phyloP scores from a whole-genome alignment of 2,888 invertebrate genomes.

The Drosophila greeni region DNA sequence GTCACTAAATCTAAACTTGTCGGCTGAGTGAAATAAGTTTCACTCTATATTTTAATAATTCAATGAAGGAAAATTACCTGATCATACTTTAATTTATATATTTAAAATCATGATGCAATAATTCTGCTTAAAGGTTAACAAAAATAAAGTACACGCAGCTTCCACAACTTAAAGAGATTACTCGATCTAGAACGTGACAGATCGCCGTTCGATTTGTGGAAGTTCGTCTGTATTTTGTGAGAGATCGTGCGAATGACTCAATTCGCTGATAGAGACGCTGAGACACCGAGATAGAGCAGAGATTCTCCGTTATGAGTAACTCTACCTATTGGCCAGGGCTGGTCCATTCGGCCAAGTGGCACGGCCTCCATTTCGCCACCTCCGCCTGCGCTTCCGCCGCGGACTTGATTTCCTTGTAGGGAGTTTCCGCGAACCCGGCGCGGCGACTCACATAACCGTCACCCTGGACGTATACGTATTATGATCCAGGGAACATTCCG shows the following conservation, averaged over 20 bases:
- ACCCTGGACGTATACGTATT: slow-evolving; percentile 56
- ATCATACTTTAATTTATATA: background rate
- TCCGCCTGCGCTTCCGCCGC: slow-evolving; percentile 3
- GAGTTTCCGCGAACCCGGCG: slow-evolving; percentile 32
- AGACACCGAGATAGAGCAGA: slow-evolving; percentile 8
- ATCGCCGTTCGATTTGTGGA: slow-evolving; percentile 18
- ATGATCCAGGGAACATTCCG: slow-evolving; percentile 31
- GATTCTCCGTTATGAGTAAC: slow-evolving; percentile 33
- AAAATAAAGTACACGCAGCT: slow-evolving; percentile 1
- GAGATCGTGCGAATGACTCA: slow-evolving; percentile 49
- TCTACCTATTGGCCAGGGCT: slow-evolving; percentile 46
- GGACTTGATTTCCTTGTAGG: slow-evolving; percentile 16
- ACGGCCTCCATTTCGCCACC: slow-evolving; percentile 40
- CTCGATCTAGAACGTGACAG: slow-evolving; percentile 15
- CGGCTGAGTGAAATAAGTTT: slow-evolving; percentile 12
- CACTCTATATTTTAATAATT: background rate
- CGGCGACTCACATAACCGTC: slow-evolving; percentile 44
- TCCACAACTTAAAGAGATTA: slow-evolving; percentile 8
- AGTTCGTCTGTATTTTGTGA: slow-evolving; percentile 8
- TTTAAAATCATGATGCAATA: background rate
- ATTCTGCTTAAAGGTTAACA: background rate
- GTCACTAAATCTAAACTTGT: background rate
- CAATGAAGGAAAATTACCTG: background rate
- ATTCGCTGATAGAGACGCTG: slow-evolving; percentile 25
- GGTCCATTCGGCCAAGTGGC: slow-evolving; percentile 50